Conservation (phyloP, 2,797 vertebrate species). For the Okamejei kenojei region DNA sequence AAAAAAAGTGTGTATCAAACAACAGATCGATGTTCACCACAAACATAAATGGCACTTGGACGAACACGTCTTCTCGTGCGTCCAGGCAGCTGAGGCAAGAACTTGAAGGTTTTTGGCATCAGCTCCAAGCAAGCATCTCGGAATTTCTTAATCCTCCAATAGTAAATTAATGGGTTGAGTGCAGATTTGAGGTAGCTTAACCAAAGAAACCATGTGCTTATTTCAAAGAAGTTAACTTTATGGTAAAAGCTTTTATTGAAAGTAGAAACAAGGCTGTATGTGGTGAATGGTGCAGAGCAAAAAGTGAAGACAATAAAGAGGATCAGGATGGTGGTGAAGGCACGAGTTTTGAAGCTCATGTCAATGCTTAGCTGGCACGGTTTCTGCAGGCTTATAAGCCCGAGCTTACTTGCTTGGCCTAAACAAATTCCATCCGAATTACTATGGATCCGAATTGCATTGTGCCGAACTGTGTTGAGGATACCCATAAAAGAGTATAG, state of each 20-base stretch:
- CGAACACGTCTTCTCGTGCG: slow-evolving; percentile 81
- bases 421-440: slow-evolving; percentile 86
- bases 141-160: slow-evolving; percentile 99
- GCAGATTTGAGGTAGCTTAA: slow-evolving; percentile 99
- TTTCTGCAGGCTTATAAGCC: slow-evolving; percentile 86
- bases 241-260: slow-evolving; percentile 81
- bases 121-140: slow-evolving; percentile 90
- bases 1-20: slow-evolving; percentile 58
- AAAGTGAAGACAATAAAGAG: slow-evolving; percentile 89
- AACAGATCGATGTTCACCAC: slow-evolving; percentile 81
- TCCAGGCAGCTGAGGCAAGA: slow-evolving; percentile 82
- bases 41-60: slow-evolving; percentile 89
- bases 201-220: slow-evolving; percentile 93
- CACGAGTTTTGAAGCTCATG: slow-evolving; percentile 99
- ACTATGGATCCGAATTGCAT: slow-evolving; percentile 86
- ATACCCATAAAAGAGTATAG: slow-evolving; percentile 92
- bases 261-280: slow-evolving; percentile 84
- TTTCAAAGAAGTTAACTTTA: slow-evolving; percentile 84
- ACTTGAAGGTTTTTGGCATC: slow-evolving; percentile 92
- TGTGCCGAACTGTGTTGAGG: slow-evolving; percentile 89
- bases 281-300: slow-evolving; percentile 88
- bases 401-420: slow-evolving; percentile 90
- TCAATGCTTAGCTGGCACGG: slow-evolving; percentile 95
- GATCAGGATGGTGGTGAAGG: slow-evolving; percentile 97
- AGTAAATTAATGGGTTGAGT: slow-evolving; percentile 96